A percentile compares a stretch with the other conserved stretches of the same genome.
These are phyloP conservation scores for Zalophus californianus DNA, from an alignment of 2,797 vertebrate genomes.

Conservation along the genomic window DNA sequence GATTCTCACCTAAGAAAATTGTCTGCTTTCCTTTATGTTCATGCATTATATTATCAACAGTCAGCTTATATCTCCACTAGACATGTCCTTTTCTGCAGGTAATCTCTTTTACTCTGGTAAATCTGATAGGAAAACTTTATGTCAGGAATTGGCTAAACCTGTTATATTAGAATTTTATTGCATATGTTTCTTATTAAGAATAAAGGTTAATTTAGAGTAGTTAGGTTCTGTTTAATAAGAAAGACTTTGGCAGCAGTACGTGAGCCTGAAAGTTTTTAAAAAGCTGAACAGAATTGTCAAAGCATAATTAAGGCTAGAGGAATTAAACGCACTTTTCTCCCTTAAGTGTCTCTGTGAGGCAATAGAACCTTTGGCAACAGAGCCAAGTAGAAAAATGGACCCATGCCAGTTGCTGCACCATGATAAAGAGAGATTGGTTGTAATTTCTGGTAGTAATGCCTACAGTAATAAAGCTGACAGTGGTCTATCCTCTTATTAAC, in stretches of 20 bases:
- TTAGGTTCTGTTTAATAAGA: background rate
- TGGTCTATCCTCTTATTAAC: background rate
- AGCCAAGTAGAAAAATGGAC: background rate
- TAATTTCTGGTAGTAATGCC: background rate
- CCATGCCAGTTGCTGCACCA: background rate
- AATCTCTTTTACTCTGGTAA: constrained; percentile 1
- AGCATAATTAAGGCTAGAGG: background rate
- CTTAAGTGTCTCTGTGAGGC: background rate
- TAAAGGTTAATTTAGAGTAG: background rate
- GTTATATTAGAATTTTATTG: background rate
- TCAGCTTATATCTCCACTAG: background rate
- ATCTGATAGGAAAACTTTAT: background rate
- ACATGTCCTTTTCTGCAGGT: background rate
- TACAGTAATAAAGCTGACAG: background rate
- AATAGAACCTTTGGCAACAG: background rate
- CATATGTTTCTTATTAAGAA: background rate
- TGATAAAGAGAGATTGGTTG: background rate
- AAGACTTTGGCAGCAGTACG: background rate
- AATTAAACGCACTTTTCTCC: constrained; percentile 30
- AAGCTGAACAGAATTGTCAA: background rate
- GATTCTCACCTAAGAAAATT: background rate
- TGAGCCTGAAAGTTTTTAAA: constrained; percentile 5
- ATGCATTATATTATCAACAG: background rate
- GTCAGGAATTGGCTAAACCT: background rate
- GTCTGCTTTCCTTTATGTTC: background rate